Evolutionary conservation across 2,888 invertebrate genomes (phyloP), one percentile per base, ranked within the genome.

Genomic region (Anthophora plumipes): DNA sequence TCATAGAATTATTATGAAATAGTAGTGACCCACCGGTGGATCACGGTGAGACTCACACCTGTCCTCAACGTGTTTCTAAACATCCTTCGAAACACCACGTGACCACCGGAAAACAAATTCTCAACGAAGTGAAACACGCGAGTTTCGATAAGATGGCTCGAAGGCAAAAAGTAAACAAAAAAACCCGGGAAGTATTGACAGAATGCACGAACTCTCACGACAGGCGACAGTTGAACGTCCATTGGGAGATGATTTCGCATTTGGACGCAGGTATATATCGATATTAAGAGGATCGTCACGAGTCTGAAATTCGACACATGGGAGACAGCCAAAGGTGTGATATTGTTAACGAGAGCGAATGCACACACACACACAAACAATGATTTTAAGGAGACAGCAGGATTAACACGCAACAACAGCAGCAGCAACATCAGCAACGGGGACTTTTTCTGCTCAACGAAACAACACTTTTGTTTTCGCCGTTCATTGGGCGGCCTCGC

Each of bases 131-230:
- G n/a, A n/a, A n/a, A n/a, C 39, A 20, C 17, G 8, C 31, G 37
- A 48, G 20, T 39, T 25, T 71, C 73, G 74, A 83, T 72, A 85
- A 86, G 86, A 76, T 76, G 57, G 69, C 74, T 80, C 77, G n/a
- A n/a, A n/a, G n/a, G n/a, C n/a, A n/a, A n/a, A n/a, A n/a, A n/a
- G n/a, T n/a, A n/a, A n/a, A n/a, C 4, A 1, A 4, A 46, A 59
- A 20, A 17, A 25, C n/a, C 37, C n/a, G 37, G 25, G 57, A 69
- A 52, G 67, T 25, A 67, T 59, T 50, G 48, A 39, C 17, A n/a
- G 11, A 8, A 31, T 43, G 14, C 50, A 43, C 17, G 43, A 59
- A 79, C 64, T 78, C 57, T 79, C 68, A 57, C 50, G 69, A 22
- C 72, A 73, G 5, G 48, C 46, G 69, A 31, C 63, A 72, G 8